Conservation (phyloP, 2,888 invertebrate genomes). For the Cosmia trapezina region DNA sequence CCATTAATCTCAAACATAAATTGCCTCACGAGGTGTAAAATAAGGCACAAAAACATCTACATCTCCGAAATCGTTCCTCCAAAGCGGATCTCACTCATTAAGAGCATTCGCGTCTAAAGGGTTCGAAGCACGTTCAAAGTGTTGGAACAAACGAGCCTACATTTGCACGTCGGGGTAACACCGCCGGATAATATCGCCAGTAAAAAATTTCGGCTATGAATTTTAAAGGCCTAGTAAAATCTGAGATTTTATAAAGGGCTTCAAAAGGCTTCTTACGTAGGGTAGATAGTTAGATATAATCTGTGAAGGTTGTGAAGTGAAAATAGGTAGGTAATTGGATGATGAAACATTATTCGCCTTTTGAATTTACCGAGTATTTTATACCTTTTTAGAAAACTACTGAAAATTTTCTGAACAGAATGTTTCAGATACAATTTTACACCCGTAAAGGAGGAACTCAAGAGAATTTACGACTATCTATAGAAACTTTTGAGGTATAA, state of each 20-base stretch:
- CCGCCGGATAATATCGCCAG: constrained; percentile 34
- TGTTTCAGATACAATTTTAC: constrained; percentile 22
- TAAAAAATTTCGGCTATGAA: constrained; percentile 54
- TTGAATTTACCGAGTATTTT: constrained; percentile 13
- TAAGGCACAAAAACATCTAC: constrained; percentile 64
- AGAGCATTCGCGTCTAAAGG: constrained; percentile 58
- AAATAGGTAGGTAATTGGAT: constrained; percentile 13
- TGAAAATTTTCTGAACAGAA: constrained; percentile 6
- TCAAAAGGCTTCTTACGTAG: constrained; percentile 10
- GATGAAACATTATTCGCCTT: constrained; percentile 10
- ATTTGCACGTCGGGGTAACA: constrained; percentile 49
- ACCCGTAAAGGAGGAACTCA: not conserved
- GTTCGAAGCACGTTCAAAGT: constrained; percentile 48
- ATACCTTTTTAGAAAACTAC: constrained; percentile 3
- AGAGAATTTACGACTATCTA: constrained; percentile 25
- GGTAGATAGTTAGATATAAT: constrained; percentile 7
- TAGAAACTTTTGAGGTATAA: constrained; percentile 31
- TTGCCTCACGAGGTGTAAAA: constrained; percentile 63
- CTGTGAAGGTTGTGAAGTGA: constrained; percentile 6
- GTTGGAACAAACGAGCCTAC: constrained; percentile 60
- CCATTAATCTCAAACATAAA: constrained; percentile 65
- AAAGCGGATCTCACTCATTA: constrained; percentile 62
- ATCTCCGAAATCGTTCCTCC: constrained; percentile 50
- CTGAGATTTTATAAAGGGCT: constrained; percentile 35
- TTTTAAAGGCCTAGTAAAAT: constrained; percentile 51